Evolutionary conservation across 1,140 invertebrate genomes (phyloP).

Genomic region (Nasonia vitripennis): DNA sequence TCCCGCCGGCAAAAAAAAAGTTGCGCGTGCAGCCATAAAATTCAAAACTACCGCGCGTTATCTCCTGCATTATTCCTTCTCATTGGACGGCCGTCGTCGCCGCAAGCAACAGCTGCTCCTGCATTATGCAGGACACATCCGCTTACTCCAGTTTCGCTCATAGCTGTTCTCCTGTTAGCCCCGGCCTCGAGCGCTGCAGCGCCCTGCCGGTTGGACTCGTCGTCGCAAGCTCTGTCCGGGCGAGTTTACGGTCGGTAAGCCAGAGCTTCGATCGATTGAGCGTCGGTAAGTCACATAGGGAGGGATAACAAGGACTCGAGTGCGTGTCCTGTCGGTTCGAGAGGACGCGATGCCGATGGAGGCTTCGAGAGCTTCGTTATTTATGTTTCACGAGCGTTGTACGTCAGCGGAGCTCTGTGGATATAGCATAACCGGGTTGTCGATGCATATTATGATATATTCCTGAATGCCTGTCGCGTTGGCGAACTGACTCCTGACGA

Average conservation of each 20-base stretch:
- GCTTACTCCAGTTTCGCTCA: background rate
- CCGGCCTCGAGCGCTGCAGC: background rate
- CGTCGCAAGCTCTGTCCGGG: background rate
- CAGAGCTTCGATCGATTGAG: background rate
- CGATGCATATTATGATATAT: background rate
- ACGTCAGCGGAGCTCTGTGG: background rate
- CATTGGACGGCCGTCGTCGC: background rate
- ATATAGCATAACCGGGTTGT: background rate
- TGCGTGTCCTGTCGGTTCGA: background rate
- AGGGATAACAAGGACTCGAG: background rate
- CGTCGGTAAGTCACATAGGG: background rate
- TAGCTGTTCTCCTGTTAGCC: slow-evolving; percentile 2
- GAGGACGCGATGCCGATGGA: background rate
- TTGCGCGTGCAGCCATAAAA: background rate
- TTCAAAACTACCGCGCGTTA: background rate
- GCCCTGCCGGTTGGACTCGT: background rate
- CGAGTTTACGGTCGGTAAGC: background rate
- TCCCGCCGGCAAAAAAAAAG: background rate
- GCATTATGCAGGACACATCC: background rate
- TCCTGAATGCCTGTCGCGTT: background rate
- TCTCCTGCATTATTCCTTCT: background rate
- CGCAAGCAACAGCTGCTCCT: slow-evolving; percentile 7
- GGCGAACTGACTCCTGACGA: background rate
- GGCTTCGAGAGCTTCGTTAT: background rate
- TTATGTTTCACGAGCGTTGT: background rate